Conservation (phyloP, 2,113 vertebrate genomes). For the Otocyon megalotis region DNA sequence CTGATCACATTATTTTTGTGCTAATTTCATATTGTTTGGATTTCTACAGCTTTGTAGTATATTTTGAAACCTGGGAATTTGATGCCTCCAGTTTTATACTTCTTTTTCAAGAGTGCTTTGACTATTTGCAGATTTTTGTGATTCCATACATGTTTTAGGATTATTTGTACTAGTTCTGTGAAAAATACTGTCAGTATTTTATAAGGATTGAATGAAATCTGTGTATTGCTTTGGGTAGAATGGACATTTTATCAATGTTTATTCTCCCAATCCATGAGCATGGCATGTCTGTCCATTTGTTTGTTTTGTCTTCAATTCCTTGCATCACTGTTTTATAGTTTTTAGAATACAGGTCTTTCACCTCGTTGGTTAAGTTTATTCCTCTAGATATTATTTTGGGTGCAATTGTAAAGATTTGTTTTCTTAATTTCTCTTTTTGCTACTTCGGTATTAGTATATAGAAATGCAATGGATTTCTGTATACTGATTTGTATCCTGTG, state of each 20-base stretch:
- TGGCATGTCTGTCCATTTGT: background rate
- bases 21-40: background rate
- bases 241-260: background rate
- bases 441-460: background rate
- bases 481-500: background rate
- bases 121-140: background rate
- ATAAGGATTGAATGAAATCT: background rate
- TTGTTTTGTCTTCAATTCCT: background rate
- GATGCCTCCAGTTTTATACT: background rate
- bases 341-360: background rate
- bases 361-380: background rate
- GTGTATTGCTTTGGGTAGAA: background rate
- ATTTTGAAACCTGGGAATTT: background rate
- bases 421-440: background rate
- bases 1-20: background rate
- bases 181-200: background rate
- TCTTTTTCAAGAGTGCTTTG: background rate
- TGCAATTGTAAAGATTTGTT: background rate
- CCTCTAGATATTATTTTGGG: background rate
- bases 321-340: background rate
- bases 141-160: background rate
- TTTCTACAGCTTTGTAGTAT: background rate
- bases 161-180: background rate
- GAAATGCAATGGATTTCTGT: background rate
- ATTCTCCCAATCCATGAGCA: background rate